Base-by-base conservation (phyloP, 2,797 vertebrate species). In the Esox lucius region DNA sequence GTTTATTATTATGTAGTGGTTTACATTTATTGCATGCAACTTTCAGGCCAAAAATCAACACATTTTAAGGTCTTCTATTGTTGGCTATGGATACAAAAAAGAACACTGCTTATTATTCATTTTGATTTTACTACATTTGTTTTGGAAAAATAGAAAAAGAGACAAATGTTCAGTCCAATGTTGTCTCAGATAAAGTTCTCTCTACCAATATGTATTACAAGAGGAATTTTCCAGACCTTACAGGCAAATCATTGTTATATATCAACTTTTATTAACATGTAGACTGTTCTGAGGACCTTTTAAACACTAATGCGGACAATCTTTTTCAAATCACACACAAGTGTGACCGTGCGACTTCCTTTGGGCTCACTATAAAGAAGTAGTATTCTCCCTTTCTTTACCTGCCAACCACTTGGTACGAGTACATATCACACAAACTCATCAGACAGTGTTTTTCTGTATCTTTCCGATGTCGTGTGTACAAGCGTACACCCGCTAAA, bases 1-100 rank as follows among this genome's bases (percentile, higher is more conserved):
- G 93, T 95, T 96, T 93, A 91, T 96, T 93, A 91, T 95, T 90
- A 89, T 94, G 94, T 96, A 95, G 93, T 96, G 94, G 91, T 95
- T 95, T 94, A 93, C 93, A 91, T 95, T 93, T 95, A 98, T 94
- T 97, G 97, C 98, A 99, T 98, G 98, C 94, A 94, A 91, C 87
- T 92, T 93, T 94, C 90, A 92, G 93, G 88, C 92, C 94, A 94
- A 95, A 96, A 94, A 93, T 83, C 82, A 90, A 86, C 89, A 86
- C 88, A 91, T 88, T 95, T 92, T 94, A 91, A 87, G 89, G 90
- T 95, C 92, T 95, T 95, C 94, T 95, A 89, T 93, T 95, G 85
- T 95, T 87, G 92, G 92, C 89, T 93, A 85, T 91, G 84, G 85
- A 91, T 87, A 85, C 71, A 72, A 80, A 83, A 86, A 82, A 11